phyloP scores from a whole-genome alignment of 1,140 invertebrate genomes.

The Danaus plexippus region DNA sequence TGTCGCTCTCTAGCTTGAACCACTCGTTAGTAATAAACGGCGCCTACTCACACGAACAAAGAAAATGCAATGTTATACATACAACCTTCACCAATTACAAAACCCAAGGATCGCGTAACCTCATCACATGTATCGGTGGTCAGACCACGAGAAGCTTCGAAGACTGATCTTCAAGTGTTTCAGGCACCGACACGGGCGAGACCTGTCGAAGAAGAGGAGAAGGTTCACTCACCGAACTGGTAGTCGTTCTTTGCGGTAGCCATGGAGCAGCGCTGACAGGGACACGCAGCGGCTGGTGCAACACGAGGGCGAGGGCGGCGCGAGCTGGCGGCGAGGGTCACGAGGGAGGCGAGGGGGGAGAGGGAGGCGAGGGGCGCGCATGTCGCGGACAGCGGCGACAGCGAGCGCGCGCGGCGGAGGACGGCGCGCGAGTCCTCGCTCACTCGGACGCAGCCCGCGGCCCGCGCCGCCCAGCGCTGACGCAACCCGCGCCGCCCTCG shows the following conservation, averaged over 20 bases:
- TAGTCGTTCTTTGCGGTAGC: slow-evolving; percentile 43
- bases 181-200: not conserved
- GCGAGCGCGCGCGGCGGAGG: slow-evolving; percentile 39
- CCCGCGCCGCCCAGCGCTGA: slow-evolving; percentile 16
- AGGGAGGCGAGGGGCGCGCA: slow-evolving; percentile 32
- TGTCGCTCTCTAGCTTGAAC: no score
- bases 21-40: no score
- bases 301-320: slow-evolving; percentile 7
- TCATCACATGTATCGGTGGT: no score
- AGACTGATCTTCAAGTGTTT: no score
- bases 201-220: not conserved
- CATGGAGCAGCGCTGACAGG: slow-evolving; percentile 24
- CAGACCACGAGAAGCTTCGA: no score
- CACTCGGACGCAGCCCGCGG: slow-evolving; percentile 13
- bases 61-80: no score
- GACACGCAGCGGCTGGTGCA: slow-evolving; percentile 8
- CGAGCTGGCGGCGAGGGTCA: slow-evolving; percentile 9
- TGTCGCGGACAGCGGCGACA: slow-evolving; percentile 5
- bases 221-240: slow-evolving; percentile 47
- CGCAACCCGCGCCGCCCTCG: slow-evolving; percentile 13
- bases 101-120: no score
- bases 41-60: no score
- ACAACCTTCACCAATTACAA: no score
- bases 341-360: slow-evolving; percentile 22
- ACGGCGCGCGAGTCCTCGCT: slow-evolving; percentile 35